Evolutionary conservation across 1,140 invertebrate genomes (phyloP), one percentile per base, ranked within the genome.

Genomic region (Eufriesea mexicana): DNA sequence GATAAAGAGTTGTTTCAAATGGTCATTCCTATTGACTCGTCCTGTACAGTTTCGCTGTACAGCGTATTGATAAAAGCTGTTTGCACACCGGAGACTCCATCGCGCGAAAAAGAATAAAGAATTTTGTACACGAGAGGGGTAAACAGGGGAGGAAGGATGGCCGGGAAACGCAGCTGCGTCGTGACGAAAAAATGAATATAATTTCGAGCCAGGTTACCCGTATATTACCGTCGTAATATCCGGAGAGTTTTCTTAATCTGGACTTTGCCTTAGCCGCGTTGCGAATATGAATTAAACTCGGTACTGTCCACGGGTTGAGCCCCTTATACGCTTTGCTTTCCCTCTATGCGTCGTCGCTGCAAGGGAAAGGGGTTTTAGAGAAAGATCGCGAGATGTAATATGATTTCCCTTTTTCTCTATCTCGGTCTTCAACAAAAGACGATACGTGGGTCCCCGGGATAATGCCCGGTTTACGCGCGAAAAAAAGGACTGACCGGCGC

Each of bases 241-340:
- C 49, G n/a, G 35, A 42, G 72, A 25, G 45, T 75, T 75, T 75
- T 75, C 73, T 75, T 75, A 75, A 75, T 75, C 73, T 35, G 25
- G 7, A 75, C 57, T 75, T 75, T 28, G 23, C 35, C 71, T 73
- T 59, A 57, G 20, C 73, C 59, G 28, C 6, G 59, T 14, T 14
- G 16, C 45, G 73, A 62, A 61, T 61, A 47, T 7, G 73, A 75
- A 75, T 75, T 75, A 75, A 61, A 62, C 25, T 72, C n/a, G 23
- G 12, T 20, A 49, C 25, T 54, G 68, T 70, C 67, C 67, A 47
- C 67, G 16, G n/a, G 12, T 8, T 45, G 42, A 49, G 45, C 67
- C 23, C 45, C 16, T 70, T 20, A n/a, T 45, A 67, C 35, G 28
- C 28, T 35, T 16, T 28, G 28, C 16, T 10, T 10, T 25, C 25